These are phyloP conservation scores for Trissoscelio sp. DNA, from an alignment of 2,888 invertebrate genomes.

Conservation along the genomic window DNA sequence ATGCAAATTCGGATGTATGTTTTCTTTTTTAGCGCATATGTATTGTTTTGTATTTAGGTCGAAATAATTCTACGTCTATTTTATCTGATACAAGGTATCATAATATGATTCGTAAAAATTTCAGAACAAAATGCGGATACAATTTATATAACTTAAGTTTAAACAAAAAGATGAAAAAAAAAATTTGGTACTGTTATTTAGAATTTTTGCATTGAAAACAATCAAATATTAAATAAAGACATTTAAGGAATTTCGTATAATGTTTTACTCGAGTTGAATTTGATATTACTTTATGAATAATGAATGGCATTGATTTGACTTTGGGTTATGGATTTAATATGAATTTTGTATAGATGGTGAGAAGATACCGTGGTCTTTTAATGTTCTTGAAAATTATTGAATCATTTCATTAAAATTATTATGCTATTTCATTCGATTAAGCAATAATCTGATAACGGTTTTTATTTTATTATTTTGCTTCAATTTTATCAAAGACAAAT, in stretches of 20 bases:
- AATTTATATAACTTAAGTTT: background rate
- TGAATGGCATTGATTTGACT: slow-evolving; percentile 11
- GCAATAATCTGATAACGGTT: slow-evolving; percentile 3
- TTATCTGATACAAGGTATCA: slow-evolving; percentile 23
- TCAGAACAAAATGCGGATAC: background rate
- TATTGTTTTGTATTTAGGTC: slow-evolving; percentile 24
- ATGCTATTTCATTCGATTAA: slow-evolving; percentile 2
- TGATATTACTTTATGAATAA: slow-evolving; percentile 41
- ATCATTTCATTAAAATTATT: background rate
- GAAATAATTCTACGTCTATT: slow-evolving; percentile 17
- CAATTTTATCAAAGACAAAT: no score
- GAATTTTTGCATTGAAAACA: background rate
- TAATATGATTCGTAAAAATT: slow-evolving; percentile 19
- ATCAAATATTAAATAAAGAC: slow-evolving; percentile 30
- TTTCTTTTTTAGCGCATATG: background rate
- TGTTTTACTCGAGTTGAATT: slow-evolving; percentile 7
- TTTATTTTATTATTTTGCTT: no score
- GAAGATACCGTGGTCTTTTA: background rate
- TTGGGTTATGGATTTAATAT: background rate
- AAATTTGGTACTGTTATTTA: no score
- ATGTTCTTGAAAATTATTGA: background rate
- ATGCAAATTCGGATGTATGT: slow-evolving; percentile 2
- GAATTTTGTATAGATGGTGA: background rate
- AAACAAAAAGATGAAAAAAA: no score
- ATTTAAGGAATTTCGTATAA: slow-evolving; percentile 9